Evolutionary conservation across 1,140 invertebrate species (phyloP), one percentile per base, ranked within the genome.

Genomic region (Aphaenogaster ashmeadi): DNA sequence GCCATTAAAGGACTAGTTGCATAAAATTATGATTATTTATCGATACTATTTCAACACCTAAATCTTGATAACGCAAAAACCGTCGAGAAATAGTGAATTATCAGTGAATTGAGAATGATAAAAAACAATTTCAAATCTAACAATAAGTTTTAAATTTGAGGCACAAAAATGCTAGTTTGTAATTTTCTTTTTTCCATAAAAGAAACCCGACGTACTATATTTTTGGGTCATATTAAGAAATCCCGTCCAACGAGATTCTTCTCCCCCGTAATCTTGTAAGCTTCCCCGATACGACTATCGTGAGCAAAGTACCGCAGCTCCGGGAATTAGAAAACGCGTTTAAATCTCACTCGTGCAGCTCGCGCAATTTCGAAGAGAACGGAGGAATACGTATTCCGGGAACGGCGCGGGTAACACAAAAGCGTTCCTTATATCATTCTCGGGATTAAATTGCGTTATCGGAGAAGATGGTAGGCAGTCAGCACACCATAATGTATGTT

Each of bases 361-460:
- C 8, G 41, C 27, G 41, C 69, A 84, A 84, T 75, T 75, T 62
- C 54, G 54, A 36, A 75, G 44, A 47, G 54, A 18, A 50, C 38
- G 33, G n/a, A 75, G 18, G 27, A 74, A 74, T 60, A 81, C 44
- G 69, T 75, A 84, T 84, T 84, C 80, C 33, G 56, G n/a, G 13
- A 21, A 60, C 54, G 54, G 44, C 41, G 54, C 44, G 58, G 36
- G 21, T 56, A 67, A 33, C 66, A 77, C 54, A 41, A 66, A 71
- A 87, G 78, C 67, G 47, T 62, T 87, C 27, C 79, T 71, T 69
- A 60, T 71, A 87, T 83, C 78, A 87, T 87, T 69, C 78, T 47
- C 21, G 11, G 86, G 78, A 87, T 87, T 87, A 87, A 87, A 83
- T 87, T 87, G 86, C 78, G 52, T 83, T 83, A 83, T 87, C 78